A percentile compares a stretch with the other conserved stretches of the same genome.
Conservation (phyloP, 2,888 invertebrate species). For the Parnassius orleans region DNA sequence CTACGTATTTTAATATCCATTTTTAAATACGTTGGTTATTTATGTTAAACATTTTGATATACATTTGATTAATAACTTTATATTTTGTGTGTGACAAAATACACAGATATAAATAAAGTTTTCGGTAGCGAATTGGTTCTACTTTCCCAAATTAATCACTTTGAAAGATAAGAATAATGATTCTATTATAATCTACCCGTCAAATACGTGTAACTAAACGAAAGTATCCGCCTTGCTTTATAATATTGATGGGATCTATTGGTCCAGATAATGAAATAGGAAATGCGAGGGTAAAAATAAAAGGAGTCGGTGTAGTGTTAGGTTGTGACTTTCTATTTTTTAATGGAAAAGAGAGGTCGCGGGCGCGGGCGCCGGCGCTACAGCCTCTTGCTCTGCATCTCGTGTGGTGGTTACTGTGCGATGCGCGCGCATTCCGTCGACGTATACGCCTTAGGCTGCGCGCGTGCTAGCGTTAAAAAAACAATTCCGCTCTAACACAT, state of each 20-base stretch:
- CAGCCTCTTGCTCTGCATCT: slow-evolving; percentile 60
- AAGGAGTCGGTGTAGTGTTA: slow-evolving; percentile 59
- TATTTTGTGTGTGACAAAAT: too few relatives aligned
- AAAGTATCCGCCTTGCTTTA: slow-evolving; percentile 54
- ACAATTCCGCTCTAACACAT: slow-evolving; percentile 29
- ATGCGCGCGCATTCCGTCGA: slow-evolving; percentile 71
- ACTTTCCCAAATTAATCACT: slow-evolving; percentile 6
- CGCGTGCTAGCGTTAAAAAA: slow-evolving; percentile 55
- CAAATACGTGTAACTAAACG: slow-evolving; percentile 37
- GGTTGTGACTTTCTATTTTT: slow-evolving; percentile 78
- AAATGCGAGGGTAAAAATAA: slow-evolving; percentile 70
- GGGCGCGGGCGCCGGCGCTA: slow-evolving; percentile 58
- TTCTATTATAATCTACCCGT: slow-evolving; percentile 5
- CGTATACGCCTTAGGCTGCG: slow-evolving; percentile 71
- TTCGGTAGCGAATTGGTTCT: neutral
- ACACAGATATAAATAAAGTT: neutral
- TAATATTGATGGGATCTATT: slow-evolving; percentile 51
- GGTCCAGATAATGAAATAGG: slow-evolving; percentile 58
- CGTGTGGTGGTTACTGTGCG: slow-evolving; percentile 58
- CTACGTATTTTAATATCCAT: too few relatives aligned
- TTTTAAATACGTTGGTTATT: too few relatives aligned
- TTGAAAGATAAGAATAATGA: slow-evolving; percentile 11
- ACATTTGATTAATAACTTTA: too few relatives aligned
- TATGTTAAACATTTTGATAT: too few relatives aligned
- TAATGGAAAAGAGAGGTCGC: slow-evolving; percentile 72